These are phyloP conservation scores for Trachelipus rathkii DNA, from an alignment of 1,140 invertebrate genomes.

Conservation along the genomic window DNA sequence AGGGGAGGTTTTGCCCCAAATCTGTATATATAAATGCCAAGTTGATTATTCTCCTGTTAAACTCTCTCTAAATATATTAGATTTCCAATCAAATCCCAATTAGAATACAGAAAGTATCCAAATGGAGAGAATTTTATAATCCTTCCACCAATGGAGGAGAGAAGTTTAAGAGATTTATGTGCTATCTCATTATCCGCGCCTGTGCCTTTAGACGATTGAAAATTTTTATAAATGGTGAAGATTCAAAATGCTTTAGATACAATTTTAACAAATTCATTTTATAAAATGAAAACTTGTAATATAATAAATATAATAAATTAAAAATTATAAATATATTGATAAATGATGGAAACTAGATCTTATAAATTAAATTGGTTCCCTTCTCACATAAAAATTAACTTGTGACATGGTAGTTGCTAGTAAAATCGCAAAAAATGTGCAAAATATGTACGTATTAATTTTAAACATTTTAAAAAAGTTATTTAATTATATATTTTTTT, in stretches of 20 bases:
- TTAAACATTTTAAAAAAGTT: no score
- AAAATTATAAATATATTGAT: no score
- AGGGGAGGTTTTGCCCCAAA: constrained; percentile 21
- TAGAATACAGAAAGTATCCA: constrained; percentile 27
- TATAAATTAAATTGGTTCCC: no score
- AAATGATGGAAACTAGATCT: no score
- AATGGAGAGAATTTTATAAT: constrained; percentile 46
- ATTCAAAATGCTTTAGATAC: constrained; percentile 19
- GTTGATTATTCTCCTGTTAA: constrained; percentile 27
- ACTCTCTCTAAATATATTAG: constrained; percentile 44
- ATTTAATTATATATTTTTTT: no score
- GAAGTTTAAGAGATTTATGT: constrained; percentile 44
- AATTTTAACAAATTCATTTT: no score
- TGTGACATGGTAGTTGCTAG: no score
- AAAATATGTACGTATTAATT: no score
- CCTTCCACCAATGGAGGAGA: constrained; percentile 46
- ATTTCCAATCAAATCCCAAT: constrained; percentile 47
- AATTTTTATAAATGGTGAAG: constrained; percentile 29
- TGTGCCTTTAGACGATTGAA: constrained; percentile 16
- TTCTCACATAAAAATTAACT: no score
- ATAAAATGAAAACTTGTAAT: no score
- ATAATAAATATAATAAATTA: no score
- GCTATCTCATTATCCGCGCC: constrained; percentile 35
- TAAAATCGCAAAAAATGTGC: no score
- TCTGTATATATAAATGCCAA: constrained; percentile 36